A percentile compares a stretch with the other conserved stretches of the same genome.
phyloP scores from a whole-genome alignment of 2,113 vertebrate genomes.

The Platysternon megacephalum region DNA sequence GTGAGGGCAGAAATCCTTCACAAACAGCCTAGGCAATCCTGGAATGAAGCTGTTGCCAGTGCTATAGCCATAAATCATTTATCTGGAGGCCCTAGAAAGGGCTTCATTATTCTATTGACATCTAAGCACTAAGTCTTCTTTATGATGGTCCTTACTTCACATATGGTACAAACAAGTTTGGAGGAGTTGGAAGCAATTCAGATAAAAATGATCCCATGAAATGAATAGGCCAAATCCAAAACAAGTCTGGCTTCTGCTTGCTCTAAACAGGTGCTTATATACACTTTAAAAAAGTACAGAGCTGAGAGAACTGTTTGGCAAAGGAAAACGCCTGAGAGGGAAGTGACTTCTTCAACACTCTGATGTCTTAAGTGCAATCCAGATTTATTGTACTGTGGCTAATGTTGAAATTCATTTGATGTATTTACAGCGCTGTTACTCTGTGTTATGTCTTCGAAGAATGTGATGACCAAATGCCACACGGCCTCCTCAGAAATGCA shows the following conservation, averaged over 20 bases:
- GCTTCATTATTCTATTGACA: background rate
- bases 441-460: slow-evolving; percentile 44
- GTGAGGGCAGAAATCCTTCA: background rate
- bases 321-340: background rate
- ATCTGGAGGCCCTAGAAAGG: background rate
- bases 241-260: background rate
- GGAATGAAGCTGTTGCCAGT: background rate
- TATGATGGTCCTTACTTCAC: background rate
- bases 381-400: background rate
- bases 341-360: background rate
- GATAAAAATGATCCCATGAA: background rate
- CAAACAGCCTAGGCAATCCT: background rate
- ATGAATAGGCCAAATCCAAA: background rate
- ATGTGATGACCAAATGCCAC: slow-evolving; percentile 57
- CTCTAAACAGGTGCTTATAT: slow-evolving; percentile 25
- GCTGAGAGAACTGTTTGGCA: background rate
- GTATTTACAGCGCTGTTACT: background rate
- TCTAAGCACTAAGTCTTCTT: background rate
- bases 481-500: slow-evolving; percentile 54
- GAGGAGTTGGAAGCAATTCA: background rate
- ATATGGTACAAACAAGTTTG: background rate
- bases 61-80: background rate
- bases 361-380: background rate
- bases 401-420: background rate
- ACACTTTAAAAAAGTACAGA: background rate